A percentile compares a stretch with the other conserved stretches of the same genome.
Conservation (phyloP, 2,113 vertebrate species). For the Rhinopomastus cyanomelas region DNA sequence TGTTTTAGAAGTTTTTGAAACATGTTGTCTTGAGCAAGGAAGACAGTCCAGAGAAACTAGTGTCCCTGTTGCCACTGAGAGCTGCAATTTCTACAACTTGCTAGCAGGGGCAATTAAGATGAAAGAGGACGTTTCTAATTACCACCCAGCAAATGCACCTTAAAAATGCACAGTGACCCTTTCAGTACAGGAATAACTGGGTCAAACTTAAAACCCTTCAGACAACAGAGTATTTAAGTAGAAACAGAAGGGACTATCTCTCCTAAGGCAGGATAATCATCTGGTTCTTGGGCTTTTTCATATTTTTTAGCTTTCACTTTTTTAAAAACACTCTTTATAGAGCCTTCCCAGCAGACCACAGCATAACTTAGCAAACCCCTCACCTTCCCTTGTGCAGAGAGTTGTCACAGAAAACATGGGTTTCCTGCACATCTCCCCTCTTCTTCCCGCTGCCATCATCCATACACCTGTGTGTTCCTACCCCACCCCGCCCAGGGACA, state of each 20-base stretch:
- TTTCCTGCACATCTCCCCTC: background rate
- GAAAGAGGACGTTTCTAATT: background rate
- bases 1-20: background rate
- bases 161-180: background rate
- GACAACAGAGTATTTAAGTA: background rate
- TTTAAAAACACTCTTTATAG: background rate
- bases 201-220: background rate
- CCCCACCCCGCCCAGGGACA: background rate
- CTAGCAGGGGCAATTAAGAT: background rate
- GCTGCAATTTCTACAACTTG: background rate
- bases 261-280: background rate
- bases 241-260: background rate
- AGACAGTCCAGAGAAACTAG: background rate
- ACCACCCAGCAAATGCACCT: background rate
- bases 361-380: background rate
- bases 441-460: background rate
- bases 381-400: background rate
- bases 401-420: background rate
- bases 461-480: background rate
- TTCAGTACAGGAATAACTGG: background rate
- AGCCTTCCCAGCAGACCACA: background rate
- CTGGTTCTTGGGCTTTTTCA: background rate
- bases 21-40: background rate
- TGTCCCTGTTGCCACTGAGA: background rate
- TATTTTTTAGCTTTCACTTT: background rate